Percentiles rank a stretch among this genome's conserved stretches.
Evolutionary conservation across 2,113 vertebrate genomes (phyloP).

Genomic region (Rhinichthys klamathensis): DNA sequence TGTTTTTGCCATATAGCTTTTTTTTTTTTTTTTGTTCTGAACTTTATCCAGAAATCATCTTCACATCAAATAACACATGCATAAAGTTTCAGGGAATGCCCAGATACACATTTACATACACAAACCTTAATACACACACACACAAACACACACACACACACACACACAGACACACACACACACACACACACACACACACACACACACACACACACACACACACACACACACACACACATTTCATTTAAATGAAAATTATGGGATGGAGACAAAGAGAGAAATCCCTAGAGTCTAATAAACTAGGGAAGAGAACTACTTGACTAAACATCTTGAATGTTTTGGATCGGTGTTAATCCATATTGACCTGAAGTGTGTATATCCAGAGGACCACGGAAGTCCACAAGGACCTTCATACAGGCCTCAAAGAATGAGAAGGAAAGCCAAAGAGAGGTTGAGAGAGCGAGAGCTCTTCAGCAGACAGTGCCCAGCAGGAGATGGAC

Average conservation of each 20-base stretch:
- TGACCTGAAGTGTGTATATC: conserved; percentile 25
- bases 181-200: too few relatives aligned
- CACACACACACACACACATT: background rate
- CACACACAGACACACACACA: too few relatives aligned
- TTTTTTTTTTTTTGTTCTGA: too few relatives aligned
- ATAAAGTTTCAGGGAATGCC: background rate
- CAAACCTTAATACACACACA: background rate
- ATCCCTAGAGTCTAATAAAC: background rate
- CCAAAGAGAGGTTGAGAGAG: conserved; percentile 44
- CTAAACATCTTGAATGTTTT: conserved; percentile 1
- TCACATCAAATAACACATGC: background rate
- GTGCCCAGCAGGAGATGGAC: conserved; percentile 73
- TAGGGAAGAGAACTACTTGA: background rate
- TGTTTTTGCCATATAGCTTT: too few relatives aligned
- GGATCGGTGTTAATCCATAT: conserved; percentile 1
- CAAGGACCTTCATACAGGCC: background rate
- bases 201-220: background rate
- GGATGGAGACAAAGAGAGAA: background rate
- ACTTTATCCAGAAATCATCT: background rate
- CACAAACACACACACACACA: too few relatives aligned
- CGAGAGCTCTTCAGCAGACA: conserved; percentile 72
- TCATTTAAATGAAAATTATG: background rate
- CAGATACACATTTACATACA: background rate
- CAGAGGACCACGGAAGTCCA: background rate
- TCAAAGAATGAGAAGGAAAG: conserved; percentile 34